These are phyloP conservation scores for Heliconius sara DNA, from an alignment of 2,888 invertebrate genomes.

Conservation along the genomic window DNA sequence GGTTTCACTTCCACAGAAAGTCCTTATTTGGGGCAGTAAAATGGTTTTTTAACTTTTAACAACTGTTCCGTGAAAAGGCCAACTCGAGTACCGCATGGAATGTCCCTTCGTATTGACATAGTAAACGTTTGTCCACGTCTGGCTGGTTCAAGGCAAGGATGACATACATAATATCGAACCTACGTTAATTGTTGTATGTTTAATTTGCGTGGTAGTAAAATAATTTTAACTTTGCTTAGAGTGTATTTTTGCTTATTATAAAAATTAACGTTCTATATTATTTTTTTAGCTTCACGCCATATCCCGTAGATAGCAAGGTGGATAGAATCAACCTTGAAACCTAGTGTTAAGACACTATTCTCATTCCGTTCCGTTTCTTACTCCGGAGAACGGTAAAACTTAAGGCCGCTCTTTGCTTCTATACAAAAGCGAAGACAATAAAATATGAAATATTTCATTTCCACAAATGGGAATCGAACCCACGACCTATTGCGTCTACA, in stretches of 20 bases:
- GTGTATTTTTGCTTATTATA: not conserved
- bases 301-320: no score
- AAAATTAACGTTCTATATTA: no score
- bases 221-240: not conserved
- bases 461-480: not conserved
- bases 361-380: no score
- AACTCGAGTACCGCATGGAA: not conserved
- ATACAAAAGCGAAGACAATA: not conserved
- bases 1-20: not conserved
- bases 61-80: slow-evolving; percentile 6
- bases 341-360: no score
- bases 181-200: not conserved
- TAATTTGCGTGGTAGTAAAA: not conserved
- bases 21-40: not conserved
- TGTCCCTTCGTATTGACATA: not conserved
- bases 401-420: not conserved
- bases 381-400: no score
- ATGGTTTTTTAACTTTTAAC: slow-evolving; percentile 12
- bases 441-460: not conserved
- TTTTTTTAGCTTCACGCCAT: no score
- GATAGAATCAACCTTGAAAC: no score
- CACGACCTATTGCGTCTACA: not conserved
- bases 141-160: slow-evolving; percentile 4
- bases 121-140: slow-evolving; percentile 3
- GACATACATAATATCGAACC: not conserved